Percentiles rank a stretch among this genome's conserved stretches.
Evolutionary conservation across 2,113 vertebrate species (phyloP).

Genomic region (Larimichthys crocea): DNA sequence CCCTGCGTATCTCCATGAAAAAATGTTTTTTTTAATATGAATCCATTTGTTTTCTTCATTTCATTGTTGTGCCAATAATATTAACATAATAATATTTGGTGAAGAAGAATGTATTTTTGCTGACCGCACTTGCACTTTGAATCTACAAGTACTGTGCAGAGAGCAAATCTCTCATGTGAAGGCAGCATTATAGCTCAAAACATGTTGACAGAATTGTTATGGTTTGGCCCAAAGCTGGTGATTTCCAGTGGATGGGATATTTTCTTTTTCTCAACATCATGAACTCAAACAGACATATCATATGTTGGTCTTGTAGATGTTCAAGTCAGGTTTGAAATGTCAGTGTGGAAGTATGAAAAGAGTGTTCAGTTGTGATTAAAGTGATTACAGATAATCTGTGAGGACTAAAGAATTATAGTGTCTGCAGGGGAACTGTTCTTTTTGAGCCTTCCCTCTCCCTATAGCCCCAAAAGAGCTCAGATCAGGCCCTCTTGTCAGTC

Average conservation of each 20-base stretch:
- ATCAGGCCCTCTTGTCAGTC: slow-evolving; percentile 30
- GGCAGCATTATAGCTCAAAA: neutral
- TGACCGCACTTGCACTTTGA: too few species aligned
- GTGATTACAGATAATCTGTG: neutral
- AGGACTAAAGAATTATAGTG: neutral
- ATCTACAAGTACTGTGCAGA: too few species aligned
- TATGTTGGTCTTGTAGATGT: neutral
- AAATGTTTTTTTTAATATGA: too few species aligned
- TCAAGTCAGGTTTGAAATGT: neutral
- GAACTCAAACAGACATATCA: neutral
- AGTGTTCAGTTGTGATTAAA: neutral
- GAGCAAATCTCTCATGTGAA: too few species aligned
- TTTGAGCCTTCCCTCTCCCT: slow-evolving; percentile 17
- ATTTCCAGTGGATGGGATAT: neutral
- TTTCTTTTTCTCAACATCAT: neutral
- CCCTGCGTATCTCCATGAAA: too few species aligned
- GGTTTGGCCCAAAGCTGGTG: neutral
- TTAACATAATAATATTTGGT: too few species aligned
- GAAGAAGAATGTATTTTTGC: too few species aligned
- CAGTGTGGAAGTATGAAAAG: neutral
- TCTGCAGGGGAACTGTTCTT: slow-evolving; percentile 3
- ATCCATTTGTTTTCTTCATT: too few species aligned
- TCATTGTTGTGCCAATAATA: too few species aligned
- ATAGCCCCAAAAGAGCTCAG: slow-evolving; percentile 24
- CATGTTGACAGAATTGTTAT: neutral